Conservation (phyloP, 2,888 invertebrate species). For the Mesorhabditis sp. region DNA sequence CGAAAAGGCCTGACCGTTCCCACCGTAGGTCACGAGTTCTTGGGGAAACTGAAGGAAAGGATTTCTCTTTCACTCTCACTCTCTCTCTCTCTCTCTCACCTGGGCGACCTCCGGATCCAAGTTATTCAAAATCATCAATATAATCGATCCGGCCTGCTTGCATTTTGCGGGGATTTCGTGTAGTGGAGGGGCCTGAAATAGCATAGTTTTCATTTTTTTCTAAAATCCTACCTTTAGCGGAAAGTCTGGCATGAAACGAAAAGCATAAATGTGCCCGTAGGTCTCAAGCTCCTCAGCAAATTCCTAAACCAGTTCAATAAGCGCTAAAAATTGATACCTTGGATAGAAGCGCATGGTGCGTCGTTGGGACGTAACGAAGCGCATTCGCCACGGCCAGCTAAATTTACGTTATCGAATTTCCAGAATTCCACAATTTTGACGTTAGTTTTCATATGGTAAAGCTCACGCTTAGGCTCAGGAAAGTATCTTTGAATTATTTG, state of each 20-base stretch:
- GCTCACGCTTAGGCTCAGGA: background rate
- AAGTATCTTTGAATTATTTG: background rate
- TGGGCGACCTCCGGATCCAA: conserved; percentile 66
- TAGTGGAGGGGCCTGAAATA: conserved; percentile 35
- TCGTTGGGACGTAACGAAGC: conserved; percentile 65
- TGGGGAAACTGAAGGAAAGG: conserved; percentile 63
- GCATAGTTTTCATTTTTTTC: too few relatives aligned
- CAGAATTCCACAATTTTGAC: background rate
- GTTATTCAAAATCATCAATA: conserved; percentile 70
- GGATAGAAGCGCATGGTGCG: conserved; percentile 62
- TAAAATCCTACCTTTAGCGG: conserved; percentile 27
- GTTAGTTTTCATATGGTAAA: background rate
- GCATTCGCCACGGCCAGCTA: conserved; percentile 66
- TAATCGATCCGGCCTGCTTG: conserved; percentile 64
- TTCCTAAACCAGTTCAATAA: conserved; percentile 10
- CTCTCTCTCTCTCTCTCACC: background rate
- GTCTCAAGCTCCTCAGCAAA: conserved; percentile 64
- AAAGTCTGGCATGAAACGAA: conserved; percentile 61
- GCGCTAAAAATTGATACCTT: conserved; percentile 18
- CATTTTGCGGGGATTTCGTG: conserved; percentile 40
- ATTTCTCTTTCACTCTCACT: conserved; percentile 53
- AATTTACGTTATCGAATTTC: conserved; percentile 11
- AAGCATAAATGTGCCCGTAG: conserved; percentile 69
- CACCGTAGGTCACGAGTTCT: conserved; percentile 69
- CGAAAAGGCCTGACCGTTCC: conserved; percentile 69